Base-by-base conservation (phyloP, 2,888 invertebrate genomes). In the Myopa tessellatipennis region DNA sequence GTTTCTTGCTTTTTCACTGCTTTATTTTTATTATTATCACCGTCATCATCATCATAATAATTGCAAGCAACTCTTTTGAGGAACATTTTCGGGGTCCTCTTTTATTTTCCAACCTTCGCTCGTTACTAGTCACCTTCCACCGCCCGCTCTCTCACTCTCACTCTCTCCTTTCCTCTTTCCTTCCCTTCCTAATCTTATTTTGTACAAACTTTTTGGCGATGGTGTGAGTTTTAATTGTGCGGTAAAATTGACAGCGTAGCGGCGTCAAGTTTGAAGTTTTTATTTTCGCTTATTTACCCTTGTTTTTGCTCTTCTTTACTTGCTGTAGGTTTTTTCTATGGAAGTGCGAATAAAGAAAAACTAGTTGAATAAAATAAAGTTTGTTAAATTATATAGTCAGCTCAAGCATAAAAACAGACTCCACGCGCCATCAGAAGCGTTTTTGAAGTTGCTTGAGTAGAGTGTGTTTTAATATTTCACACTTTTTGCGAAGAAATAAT, bases 161-260 rank as follows among this genome's bases (percentile, higher is more conserved):
- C 26, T 60, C 60, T 16, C 60, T 16, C 12, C 3, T 60, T 18
- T 18, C 4, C 16, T 60, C 61, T 26, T 4, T 61, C 8, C 58
- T 65, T 38, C n/a, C n/a, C n/a, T n/a, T n/a, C n/a, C n/a, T n/a
- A 65, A 16, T 65, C 34, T 34, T 38, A 34, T 8, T 65, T 65
- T 58, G 36, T 5, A 34, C 10, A 36, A 63, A 26, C 63, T 74
- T 74, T 50, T 65, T 14, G 16, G 50, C 36, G 60, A 18, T 38
- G 26, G 45, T 63, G 73, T 45, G 63, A 61, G 34, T 74, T 74
- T 74, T 74, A 63, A 63, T 63, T 74, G 61, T 65, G 52, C 65
- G 40, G 74, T 65, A 65, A 65, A 34, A 65, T 61, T 61, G 61
- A 61, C 61, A 61, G 61, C 61, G 26, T 65, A 4, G 36, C 65